Conservation (phyloP, 2,888 invertebrate species). For the Holacanthella duospinosa region DNA sequence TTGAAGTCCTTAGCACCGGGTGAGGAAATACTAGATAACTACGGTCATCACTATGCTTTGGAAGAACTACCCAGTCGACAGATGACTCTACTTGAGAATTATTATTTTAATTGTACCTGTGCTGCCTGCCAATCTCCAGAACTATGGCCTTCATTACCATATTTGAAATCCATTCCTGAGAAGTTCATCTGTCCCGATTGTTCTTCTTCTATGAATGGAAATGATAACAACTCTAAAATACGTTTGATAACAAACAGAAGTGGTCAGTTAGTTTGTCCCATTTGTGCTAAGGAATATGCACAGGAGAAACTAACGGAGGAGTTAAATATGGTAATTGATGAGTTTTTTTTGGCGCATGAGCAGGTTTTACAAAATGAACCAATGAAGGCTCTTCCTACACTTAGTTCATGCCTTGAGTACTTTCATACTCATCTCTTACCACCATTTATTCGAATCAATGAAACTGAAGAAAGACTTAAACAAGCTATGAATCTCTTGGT, state of each 20-base stretch:
- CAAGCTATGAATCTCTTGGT: too few species aligned
- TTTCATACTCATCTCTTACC: conserved; percentile 18
- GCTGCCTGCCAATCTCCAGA: conserved; percentile 53
- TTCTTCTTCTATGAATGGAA: too few species aligned
- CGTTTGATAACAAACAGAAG: too few species aligned
- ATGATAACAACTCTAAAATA: too few species aligned
- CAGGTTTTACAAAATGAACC: conserved; percentile 13
- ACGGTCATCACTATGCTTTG: conserved; percentile 66
- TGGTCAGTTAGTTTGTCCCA: conserved; percentile 7
- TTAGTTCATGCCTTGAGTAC: conserved; percentile 14
- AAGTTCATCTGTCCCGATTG: conserved; percentile 3
- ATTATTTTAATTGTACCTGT: conserved; percentile 68
- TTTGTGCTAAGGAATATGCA: conserved; percentile 9
- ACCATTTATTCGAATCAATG: conserved; percentile 19
- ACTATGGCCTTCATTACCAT: conserved; percentile 51
- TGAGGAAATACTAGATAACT: conserved; percentile 63
- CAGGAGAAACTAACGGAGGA: background rate
- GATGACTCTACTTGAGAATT: conserved; percentile 55
- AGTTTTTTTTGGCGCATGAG: conserved; percentile 12
- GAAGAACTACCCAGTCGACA: conserved; percentile 50
- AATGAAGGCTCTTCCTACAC: conserved; percentile 6
- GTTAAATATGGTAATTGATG: conserved; percentile 11
- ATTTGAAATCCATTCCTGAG: conserved; percentile 11
- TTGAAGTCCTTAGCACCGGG: conserved; percentile 59
- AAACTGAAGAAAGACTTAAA: conserved; percentile 27